Evolutionary conservation across 2,888 invertebrate species (phyloP).

Genomic region (Lapara coniferarum): DNA sequence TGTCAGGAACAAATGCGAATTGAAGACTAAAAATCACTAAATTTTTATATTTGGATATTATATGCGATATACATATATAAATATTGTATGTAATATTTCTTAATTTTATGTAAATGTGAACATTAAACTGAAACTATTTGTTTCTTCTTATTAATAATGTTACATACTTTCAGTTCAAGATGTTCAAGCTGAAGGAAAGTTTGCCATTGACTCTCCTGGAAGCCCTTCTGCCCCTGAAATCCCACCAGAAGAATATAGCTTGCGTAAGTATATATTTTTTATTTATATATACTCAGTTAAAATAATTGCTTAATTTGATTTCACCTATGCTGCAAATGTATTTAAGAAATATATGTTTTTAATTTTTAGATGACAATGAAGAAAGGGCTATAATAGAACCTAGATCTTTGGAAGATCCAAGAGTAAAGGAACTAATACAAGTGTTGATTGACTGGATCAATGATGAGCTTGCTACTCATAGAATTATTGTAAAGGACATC

Average conservation of each 20-base stretch:
- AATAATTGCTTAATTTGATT: background rate
- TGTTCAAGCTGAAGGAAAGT: constrained; percentile 96
- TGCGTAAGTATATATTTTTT: constrained; percentile 85
- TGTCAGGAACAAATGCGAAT: too few species aligned
- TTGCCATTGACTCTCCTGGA: constrained; percentile 98
- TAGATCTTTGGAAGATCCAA: constrained; percentile 92
- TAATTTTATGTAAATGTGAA: too few species aligned
- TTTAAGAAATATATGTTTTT: constrained; percentile 18
- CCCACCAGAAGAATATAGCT: constrained; percentile 95
- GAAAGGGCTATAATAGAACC: constrained; percentile 98
- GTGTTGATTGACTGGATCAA: constrained; percentile 99
- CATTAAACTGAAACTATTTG: too few species aligned
- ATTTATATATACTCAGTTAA: background rate
- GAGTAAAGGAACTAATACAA: constrained; percentile 91
- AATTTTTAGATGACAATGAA: constrained; percentile 93
- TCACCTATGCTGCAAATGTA: background rate
- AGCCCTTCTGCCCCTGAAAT: constrained; percentile 93
- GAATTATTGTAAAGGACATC: constrained; percentile 98
- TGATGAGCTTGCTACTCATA: constrained; percentile 96
- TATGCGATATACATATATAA: too few species aligned
- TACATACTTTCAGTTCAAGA: constrained; percentile 89
- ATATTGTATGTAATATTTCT: too few species aligned
- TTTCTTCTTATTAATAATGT: background rate
- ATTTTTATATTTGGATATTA: too few species aligned
- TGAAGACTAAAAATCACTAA: too few species aligned